Evolutionary conservation across 2,888 invertebrate genomes (phyloP), one percentile per base, ranked within the genome.

Genomic region (Drosophila algonquin): DNA sequence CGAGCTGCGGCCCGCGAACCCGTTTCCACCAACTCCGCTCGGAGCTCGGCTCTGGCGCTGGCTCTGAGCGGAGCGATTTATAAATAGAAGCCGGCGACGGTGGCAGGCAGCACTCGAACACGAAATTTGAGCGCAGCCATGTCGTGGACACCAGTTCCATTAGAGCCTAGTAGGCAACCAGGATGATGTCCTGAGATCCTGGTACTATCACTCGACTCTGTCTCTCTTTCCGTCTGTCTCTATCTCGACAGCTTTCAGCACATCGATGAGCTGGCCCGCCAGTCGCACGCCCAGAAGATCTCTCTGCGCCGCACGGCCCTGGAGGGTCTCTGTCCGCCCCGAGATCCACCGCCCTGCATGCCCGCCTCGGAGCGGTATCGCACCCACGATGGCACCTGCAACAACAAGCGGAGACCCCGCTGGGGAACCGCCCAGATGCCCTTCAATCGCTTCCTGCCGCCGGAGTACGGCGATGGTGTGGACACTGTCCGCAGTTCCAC

Each of bases 311-410:
- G 91, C 3, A 92, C 92, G 5, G 90, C 92, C 8, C 77, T 92
- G 44, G 92, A 92, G 79, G 91, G 90, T 14, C 81, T 92, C 65
- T 97, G 96, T 81, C 96, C 96, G 0, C 93, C 94, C 3, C 93
- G 94, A 52, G 95, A 94, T 12, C 92, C 93, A 3, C 95, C 96
- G 0, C 94, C 94, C 77, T 97, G 96, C 89, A 94, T 95, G 59
- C 93, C 95, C 8, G 95, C 95, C 30, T 94, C 95, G 16, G 94
- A 94, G 87, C 93, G 95, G 72, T 98, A 97, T 92, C 94, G 98
- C 59, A 96, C 97, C 1, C 94, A 96, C 61, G 97, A 97, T 89
- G 98, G 98, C 44, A 96, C 97, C 44, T 98, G 98, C 92, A 98
- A 98, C 92, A 98, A 98, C 92, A 92, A 95, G 58, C 93, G 94